A percentile compares a stretch with the other conserved stretches of the same genome.
phyloP scores from a whole-genome alignment of 2,113 vertebrate genomes.

The Opisthocomus hoazin region DNA sequence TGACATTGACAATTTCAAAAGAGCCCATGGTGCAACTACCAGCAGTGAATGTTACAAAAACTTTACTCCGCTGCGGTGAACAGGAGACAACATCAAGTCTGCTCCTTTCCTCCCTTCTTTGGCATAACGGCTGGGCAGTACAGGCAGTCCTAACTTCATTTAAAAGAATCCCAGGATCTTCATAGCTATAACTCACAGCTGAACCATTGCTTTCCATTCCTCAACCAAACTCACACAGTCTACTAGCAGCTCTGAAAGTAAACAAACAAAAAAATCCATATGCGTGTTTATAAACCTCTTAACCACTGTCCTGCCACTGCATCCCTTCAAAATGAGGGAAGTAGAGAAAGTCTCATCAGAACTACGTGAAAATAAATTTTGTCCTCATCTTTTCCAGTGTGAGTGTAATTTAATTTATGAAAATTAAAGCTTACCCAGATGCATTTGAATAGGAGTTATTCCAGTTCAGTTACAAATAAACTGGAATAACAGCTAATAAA shows the following conservation, averaged over 20 bases:
- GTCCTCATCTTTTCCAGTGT: neutral
- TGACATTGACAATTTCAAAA: neutral
- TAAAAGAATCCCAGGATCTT: neutral
- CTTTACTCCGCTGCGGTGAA: neutral
- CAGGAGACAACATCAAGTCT: neutral
- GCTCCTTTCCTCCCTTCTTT: neutral
- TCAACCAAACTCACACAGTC: neutral
- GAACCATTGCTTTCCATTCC: neutral
- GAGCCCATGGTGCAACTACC: neutral
- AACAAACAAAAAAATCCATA: neutral
- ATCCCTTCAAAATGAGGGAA: neutral
- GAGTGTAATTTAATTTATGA: neutral
- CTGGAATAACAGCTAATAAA: slow-evolving; percentile 39
- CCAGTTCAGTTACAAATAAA: neutral
- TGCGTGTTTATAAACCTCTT: neutral
- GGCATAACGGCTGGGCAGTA: neutral
- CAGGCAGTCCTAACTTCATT: neutral
- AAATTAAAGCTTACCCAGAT: neutral
- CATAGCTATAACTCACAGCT: neutral
- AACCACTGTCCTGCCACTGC: neutral
- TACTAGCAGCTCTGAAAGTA: neutral
- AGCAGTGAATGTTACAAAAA: neutral
- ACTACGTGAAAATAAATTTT: neutral
- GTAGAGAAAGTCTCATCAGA: neutral
- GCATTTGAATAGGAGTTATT: neutral